phyloP scores from a whole-genome alignment of 2,888 invertebrate genomes.

The Carpatolechia fugitivella region DNA sequence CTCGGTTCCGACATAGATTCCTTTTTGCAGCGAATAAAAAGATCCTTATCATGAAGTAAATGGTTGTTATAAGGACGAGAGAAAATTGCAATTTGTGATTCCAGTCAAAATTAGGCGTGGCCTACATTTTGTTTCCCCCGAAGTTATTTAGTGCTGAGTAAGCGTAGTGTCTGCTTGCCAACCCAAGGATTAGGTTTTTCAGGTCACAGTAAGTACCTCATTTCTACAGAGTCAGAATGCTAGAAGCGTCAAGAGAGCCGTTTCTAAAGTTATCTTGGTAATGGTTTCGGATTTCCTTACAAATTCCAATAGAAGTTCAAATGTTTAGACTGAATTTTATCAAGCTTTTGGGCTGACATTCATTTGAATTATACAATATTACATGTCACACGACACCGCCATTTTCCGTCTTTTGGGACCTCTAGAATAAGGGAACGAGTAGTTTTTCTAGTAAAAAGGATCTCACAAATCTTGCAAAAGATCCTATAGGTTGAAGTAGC shows the following conservation, averaged over 20 bases:
- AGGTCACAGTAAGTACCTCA: slow-evolving; percentile 9
- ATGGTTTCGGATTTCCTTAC: no score
- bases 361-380: neutral
- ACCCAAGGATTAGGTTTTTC: slow-evolving; percentile 11
- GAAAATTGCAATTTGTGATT: slow-evolving; percentile 72
- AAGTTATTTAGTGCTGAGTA: slow-evolving; percentile 12
- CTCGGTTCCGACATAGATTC: slow-evolving; percentile 66
- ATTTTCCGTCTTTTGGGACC: slow-evolving; percentile 5
- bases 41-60: slow-evolving; percentile 70
- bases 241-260: neutral
- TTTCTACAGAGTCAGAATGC: neutral
- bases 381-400: neutral
- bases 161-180: slow-evolving; percentile 6
- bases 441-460: slow-evolving; percentile 15
- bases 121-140: slow-evolving; percentile 24
- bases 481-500: slow-evolving; percentile 16
- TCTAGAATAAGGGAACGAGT: slow-evolving; percentile 4
- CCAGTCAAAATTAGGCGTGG: slow-evolving; percentile 56
- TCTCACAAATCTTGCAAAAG: slow-evolving; percentile 15
- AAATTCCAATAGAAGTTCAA: neutral
- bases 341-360: slow-evolving; percentile 4
- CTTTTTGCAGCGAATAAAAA: slow-evolving; percentile 69
- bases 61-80: slow-evolving; percentile 60
- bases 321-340: neutral
- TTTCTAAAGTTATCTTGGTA: no score